phyloP scores from a whole-genome alignment of 2,113 vertebrate species.

The Clupea harengus region DNA sequence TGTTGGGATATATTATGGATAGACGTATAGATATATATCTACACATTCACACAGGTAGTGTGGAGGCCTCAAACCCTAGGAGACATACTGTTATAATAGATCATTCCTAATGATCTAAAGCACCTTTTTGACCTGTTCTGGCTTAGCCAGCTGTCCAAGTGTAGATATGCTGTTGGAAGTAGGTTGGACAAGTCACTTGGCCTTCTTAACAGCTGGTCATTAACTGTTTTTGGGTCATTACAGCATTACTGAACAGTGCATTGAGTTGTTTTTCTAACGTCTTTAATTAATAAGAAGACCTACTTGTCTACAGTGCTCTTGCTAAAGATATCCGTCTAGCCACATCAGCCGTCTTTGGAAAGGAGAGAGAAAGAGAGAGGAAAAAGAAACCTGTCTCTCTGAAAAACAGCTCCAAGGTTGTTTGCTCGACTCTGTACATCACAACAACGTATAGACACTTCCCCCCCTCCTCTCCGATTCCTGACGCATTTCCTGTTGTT shows the following conservation, averaged over 20 bases:
- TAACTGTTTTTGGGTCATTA: background rate
- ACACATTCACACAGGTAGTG: background rate
- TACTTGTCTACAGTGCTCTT: background rate
- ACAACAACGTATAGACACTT: background rate
- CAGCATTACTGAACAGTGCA: background rate
- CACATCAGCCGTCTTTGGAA: background rate
- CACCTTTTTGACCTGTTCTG: background rate
- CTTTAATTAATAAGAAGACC: background rate
- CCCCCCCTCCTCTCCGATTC: background rate
- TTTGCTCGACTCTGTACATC: background rate
- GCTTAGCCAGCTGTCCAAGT: background rate
- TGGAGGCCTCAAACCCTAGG: background rate
- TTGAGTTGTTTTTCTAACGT: background rate
- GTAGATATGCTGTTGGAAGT: background rate
- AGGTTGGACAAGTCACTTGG: background rate
- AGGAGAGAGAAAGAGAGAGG: background rate
- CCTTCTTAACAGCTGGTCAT: background rate
- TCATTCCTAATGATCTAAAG: background rate
- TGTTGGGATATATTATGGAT: background rate
- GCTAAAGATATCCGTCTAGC: background rate
- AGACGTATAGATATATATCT: background rate
- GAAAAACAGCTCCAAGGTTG: slow-evolving; percentile 8
- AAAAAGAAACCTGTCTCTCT: background rate
- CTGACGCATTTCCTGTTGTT: slow-evolving; percentile 1
- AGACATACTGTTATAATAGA: background rate